Base-by-base conservation (phyloP, 1,140 invertebrate genomes). In the Drosophila insularis region DNA sequence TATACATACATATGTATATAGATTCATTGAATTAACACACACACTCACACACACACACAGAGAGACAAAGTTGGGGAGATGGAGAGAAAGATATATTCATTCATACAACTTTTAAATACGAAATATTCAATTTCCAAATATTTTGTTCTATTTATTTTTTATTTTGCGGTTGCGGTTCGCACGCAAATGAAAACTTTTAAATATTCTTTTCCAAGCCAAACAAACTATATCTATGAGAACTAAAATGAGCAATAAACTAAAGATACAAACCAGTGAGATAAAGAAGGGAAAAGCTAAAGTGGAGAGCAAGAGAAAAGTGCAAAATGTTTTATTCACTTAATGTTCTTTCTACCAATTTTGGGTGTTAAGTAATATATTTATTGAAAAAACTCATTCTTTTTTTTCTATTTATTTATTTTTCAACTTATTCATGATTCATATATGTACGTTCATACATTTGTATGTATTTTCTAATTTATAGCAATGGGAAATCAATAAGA, bases 111-210 rank as follows among this genome's bases (percentile, higher is more conserved):
- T 71, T 81, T 81, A 60, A 71, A 74, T 78, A 78, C 67, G 55
- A 67, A 68, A 71, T 72, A 50, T 78, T 32, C 76, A 78, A 81
- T 86, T 81, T 86, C 81, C 74, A 86, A 81, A 81, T 79, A 87
- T 50, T 86, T 78, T 86, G 78, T 78, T 70, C 81, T 68, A 75
- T 65, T 76, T 74, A 1, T 27, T 27, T 27, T 5, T 27, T 27
- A 1, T 27, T 61, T 56, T 14, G 32, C 56, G 17, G 43, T 37
- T 37, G 35, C 11, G 2, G 35, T 11, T 37, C 43, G 43, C 19
- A 21, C 17, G 43, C 43, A 50, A 50, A 50, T 21, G 43, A 50
- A 50, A 50, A 21, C 2, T 21, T 50, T 50, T 50, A 50, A 21
- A 50, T 19, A 50, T 50, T 50, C 13, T 50, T 37, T 37, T 4